These are phyloP conservation scores for Seladonia tumulorum DNA, from an alignment of 2,888 invertebrate genomes.

Conservation along the genomic window DNA sequence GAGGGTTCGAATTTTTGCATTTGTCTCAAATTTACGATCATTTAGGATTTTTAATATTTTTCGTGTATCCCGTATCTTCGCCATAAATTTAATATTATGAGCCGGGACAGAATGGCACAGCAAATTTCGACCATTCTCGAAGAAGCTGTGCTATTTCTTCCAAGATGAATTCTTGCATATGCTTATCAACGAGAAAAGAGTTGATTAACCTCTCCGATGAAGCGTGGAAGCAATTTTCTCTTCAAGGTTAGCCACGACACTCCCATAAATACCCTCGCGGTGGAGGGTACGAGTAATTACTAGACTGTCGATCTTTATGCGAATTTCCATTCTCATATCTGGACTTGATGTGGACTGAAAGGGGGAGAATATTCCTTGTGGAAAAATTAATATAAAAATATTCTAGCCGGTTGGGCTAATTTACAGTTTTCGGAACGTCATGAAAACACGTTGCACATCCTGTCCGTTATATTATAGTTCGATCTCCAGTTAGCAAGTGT, in stretches of 20 bases:
- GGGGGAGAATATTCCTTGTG: not conserved
- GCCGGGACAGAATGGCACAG: not conserved
- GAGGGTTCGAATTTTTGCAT: not conserved
- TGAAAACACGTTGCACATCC: no score
- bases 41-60: not conserved
- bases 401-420: not conserved
- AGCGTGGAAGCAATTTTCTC: not conserved
- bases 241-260: not conserved
- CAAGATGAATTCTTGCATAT: not conserved
- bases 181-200: not conserved
- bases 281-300: not conserved
- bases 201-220: not conserved
- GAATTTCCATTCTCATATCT: not conserved
- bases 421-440: no score
- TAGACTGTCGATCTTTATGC: not conserved
- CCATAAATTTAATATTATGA: not conserved
- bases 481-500: slow-evolving; percentile 59
- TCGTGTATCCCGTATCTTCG: not conserved
- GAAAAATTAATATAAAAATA: not conserved
- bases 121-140: not conserved
- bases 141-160: not conserved
- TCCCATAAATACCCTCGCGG: not conserved
- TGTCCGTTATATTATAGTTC: not conserved
- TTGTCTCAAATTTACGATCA: not conserved
- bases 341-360: not conserved